These are phyloP conservation scores for Strigamia crassipes DNA, from an alignment of 2,888 invertebrate genomes.

Conservation along the genomic window DNA sequence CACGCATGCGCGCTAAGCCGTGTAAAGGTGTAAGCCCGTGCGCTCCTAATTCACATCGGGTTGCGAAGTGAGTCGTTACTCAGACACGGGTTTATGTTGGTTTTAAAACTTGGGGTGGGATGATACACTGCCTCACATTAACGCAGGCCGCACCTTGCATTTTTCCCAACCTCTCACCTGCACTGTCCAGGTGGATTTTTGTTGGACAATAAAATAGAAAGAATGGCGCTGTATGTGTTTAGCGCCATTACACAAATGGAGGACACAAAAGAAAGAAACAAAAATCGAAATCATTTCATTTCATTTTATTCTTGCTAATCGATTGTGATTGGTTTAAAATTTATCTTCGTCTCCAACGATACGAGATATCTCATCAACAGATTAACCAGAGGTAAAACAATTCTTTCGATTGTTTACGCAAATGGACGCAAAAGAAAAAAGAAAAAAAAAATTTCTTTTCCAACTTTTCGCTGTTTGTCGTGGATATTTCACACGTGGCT, in stretches of 20 bases:
- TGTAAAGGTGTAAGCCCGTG: not conserved
- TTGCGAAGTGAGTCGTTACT: conserved; percentile 4
- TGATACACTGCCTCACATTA: conserved; percentile 28
- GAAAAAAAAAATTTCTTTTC: too few species aligned
- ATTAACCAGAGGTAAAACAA: too few species aligned
- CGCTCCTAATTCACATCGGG: not conserved
- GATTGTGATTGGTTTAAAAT: too few species aligned
- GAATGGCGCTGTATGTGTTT: not conserved
- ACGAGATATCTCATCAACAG: too few species aligned
- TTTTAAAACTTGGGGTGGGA: conserved; percentile 11
- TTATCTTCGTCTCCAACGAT: too few species aligned
- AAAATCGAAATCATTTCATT: too few species aligned
- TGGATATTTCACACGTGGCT: conserved; percentile 10
- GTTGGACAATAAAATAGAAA: conserved; percentile 20
- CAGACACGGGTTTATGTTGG: conserved; percentile 6
- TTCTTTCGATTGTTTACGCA: too few species aligned
- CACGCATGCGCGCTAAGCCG: not conserved
- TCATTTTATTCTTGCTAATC: too few species aligned
- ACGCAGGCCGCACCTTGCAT: conserved; percentile 15
- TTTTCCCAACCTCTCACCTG: conserved; percentile 17
- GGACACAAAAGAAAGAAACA: too few species aligned
- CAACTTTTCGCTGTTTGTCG: not conserved
- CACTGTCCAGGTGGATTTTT: conserved; percentile 11
- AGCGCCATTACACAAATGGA: too few species aligned
- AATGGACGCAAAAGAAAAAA: too few species aligned